A percentile compares a stretch with the other conserved stretches of the same genome.
These are phyloP conservation scores for Pammene aurita DNA, from an alignment of 2,888 invertebrate genomes.

Conservation along the genomic window DNA sequence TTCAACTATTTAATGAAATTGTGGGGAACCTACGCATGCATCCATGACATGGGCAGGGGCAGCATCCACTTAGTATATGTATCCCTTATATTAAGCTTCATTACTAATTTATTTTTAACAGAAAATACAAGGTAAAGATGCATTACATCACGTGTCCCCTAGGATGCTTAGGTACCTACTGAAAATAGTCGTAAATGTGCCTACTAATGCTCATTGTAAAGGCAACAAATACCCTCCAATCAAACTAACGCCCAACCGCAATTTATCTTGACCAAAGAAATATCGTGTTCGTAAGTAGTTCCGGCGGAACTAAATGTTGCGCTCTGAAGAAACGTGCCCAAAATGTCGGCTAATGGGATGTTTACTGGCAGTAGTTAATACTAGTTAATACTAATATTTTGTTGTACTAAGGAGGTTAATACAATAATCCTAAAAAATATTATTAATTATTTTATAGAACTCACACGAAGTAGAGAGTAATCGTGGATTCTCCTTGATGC, in stretches of 20 bases:
- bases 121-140: no score
- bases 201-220: slow-evolving; percentile 80
- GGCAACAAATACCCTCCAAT: slow-evolving; percentile 80
- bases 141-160: background rate
- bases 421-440: background rate
- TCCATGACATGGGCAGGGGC: no score
- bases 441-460: no score
- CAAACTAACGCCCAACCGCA: slow-evolving; percentile 79
- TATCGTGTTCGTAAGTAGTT: slow-evolving; percentile 69
- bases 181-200: slow-evolving; percentile 44
- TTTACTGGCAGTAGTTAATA: slow-evolving; percentile 23
- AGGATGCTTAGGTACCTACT: background rate
- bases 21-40: no score
- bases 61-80: no score
- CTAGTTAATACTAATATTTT: slow-evolving; percentile 2
- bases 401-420: background rate
- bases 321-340: slow-evolving; percentile 54
- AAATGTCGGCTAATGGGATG: slow-evolving; percentile 45
- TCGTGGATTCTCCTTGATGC: no score
- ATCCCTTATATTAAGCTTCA: no score
- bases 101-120: no score
- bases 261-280: slow-evolving; percentile 77
- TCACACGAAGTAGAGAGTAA: no score
- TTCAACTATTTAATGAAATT: no score
- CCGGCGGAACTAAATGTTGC: slow-evolving; percentile 51